These are phyloP conservation scores for Scortum barcoo DNA, from an alignment of 2,113 vertebrate species.

Conservation along the genomic window DNA sequence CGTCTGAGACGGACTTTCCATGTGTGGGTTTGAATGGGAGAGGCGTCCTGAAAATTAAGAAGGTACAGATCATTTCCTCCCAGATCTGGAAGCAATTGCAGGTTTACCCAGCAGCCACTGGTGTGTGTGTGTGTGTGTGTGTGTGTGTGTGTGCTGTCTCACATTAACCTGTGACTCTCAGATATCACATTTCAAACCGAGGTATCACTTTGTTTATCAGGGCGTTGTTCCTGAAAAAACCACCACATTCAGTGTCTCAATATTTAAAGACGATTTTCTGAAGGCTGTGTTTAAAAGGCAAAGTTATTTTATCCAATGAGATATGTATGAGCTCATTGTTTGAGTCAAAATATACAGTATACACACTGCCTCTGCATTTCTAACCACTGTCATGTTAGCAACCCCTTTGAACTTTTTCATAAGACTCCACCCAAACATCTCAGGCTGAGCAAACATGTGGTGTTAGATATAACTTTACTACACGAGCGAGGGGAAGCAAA, in stretches of 20 bases:
- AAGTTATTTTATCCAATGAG: not conserved
- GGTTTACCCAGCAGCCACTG: slow-evolving; percentile 21
- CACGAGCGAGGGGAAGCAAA: not conserved
- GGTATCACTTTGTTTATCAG: not conserved
- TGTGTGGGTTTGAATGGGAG: slow-evolving; percentile 55
- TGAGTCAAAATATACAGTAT: not conserved
- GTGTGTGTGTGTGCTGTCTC: slow-evolving; percentile 4
- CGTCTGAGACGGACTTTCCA: slow-evolving; percentile 63
- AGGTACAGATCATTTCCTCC: slow-evolving; percentile 48
- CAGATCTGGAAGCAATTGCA: slow-evolving; percentile 69
- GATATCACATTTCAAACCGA: not conserved
- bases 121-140: slow-evolving; percentile 15
- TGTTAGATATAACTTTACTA: not conserved
- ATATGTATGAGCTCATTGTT: not conserved
- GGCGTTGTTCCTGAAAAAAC: not conserved
- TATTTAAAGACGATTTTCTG: not conserved
- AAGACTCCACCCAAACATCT: not conserved
- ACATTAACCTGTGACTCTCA: slow-evolving; percentile 4
- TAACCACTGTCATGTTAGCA: not conserved
- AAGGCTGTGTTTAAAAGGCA: not conserved
- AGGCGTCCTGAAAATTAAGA: slow-evolving; percentile 21
- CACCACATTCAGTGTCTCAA: not conserved
- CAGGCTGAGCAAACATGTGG: not conserved
- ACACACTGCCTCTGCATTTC: not conserved
- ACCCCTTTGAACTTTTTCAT: not conserved